Conservation (phyloP, 2,888 invertebrate species). For the Brachyptera putata region DNA sequence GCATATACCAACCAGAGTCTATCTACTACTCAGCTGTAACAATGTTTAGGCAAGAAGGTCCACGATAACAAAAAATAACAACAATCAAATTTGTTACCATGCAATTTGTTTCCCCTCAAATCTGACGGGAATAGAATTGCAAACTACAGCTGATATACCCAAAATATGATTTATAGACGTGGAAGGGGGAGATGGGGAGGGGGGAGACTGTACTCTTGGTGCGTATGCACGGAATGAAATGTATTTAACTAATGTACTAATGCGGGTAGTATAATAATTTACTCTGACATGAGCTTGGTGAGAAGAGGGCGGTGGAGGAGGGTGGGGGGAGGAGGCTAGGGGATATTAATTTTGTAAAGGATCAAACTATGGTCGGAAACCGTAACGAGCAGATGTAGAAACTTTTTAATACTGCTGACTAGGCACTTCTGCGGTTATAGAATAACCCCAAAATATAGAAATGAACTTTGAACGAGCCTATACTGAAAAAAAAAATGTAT, state of each 20-base stretch:
- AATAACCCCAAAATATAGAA: too few species aligned
- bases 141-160: constrained; percentile 13
- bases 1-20: too few species aligned
- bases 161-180: constrained; percentile 8
- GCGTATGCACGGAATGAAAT: too few species aligned
- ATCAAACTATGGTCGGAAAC: neutral
- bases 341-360: constrained; percentile 8
- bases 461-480: neutral
- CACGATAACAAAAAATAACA: neutral
- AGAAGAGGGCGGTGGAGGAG: neutral
- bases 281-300: neutral
- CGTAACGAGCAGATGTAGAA: neutral
- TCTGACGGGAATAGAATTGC: neutral
- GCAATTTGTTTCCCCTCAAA: neutral
- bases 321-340: too few species aligned
- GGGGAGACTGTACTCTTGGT: too few species aligned
- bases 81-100: neutral
- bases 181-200: constrained; percentile 8
- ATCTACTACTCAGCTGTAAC: too few species aligned
- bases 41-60: too few species aligned
- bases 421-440: neutral
- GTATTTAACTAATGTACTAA: constrained; percentile 16
- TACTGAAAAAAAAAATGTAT: too few species aligned
- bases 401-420: too few species aligned
- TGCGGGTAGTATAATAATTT: constrained; percentile 19